Conservation (phyloP, 2,113 vertebrate species). For the Paedocypris sp. region DNA sequence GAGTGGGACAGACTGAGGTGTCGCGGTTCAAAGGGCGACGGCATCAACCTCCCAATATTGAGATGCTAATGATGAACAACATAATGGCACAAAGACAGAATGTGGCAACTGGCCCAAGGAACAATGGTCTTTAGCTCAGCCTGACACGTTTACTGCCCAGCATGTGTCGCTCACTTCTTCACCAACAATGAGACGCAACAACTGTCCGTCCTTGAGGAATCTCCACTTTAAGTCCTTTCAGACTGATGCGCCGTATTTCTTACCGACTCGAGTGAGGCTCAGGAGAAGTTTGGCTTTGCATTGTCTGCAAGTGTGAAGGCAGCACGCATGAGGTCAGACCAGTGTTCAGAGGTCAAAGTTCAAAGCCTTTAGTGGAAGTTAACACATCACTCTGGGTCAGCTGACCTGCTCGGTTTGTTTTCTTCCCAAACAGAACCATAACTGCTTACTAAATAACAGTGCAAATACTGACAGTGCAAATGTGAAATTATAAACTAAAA, state of each 20-base stretch:
- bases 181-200: slow-evolving; percentile 57
- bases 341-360: slow-evolving; percentile 48
- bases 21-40: slow-evolving; percentile 44
- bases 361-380: slow-evolving; percentile 47
- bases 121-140: slow-evolving; percentile 60
- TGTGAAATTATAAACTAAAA: too few relatives aligned
- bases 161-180: slow-evolving; percentile 60
- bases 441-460: too few relatives aligned
- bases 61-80: slow-evolving; percentile 70
- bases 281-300: slow-evolving; percentile 28
- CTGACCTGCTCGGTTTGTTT: slow-evolving; percentile 35
- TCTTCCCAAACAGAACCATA: background rate
- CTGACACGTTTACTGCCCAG: slow-evolving; percentile 67
- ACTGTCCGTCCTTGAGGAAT: slow-evolving; percentile 42
- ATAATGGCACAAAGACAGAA: slow-evolving; percentile 52
- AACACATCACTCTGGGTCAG: slow-evolving; percentile 42
- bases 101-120: slow-evolving; percentile 39
- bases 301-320: slow-evolving; percentile 39
- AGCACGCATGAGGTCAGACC: slow-evolving; percentile 35
- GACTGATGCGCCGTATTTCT: slow-evolving; percentile 14
- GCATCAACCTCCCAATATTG: slow-evolving; percentile 58
- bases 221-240: slow-evolving; percentile 19
- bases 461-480: too few relatives aligned
- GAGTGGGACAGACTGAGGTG: slow-evolving; percentile 33
- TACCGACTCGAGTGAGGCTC: slow-evolving; percentile 26